phyloP scores from a whole-genome alignment of 2,797 vertebrate species.

The Hemitrygon akajei region DNA sequence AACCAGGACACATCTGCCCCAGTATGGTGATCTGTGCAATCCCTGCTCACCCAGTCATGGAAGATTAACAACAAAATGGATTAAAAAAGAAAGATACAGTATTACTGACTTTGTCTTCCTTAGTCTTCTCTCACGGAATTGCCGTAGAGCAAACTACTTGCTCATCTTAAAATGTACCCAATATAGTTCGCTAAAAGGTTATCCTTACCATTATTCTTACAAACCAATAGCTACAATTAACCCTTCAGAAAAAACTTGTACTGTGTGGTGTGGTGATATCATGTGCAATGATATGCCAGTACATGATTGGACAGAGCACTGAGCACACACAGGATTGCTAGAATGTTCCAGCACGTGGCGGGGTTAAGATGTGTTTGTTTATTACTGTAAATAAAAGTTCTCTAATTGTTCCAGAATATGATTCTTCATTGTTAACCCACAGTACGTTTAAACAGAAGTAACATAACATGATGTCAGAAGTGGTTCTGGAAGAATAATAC shows the following conservation, averaged over 20 bases:
- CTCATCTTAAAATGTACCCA: neutral
- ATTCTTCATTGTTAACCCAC: too few relatives aligned
- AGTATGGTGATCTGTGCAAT: neutral
- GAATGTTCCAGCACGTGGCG: too few relatives aligned
- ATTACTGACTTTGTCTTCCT: neutral
- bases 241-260: constrained; percentile 67
- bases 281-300: too few relatives aligned
- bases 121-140: neutral
- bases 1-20: neutral
- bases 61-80: neutral
- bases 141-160: neutral
- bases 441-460: too few relatives aligned
- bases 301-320: too few relatives aligned
- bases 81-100: neutral
- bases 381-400: too few relatives aligned
- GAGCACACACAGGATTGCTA: too few relatives aligned
- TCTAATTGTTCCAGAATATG: too few relatives aligned
- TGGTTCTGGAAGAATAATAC: too few relatives aligned
- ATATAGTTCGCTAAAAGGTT: neutral
- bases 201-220: neutral
- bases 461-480: too few relatives aligned
- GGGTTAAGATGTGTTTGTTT: too few relatives aligned
- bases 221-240: constrained; percentile 78
- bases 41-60: neutral
- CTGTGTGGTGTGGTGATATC: too few relatives aligned